Conservation (phyloP, 1,140 invertebrate genomes). For the Onthophagus taurus region DNA sequence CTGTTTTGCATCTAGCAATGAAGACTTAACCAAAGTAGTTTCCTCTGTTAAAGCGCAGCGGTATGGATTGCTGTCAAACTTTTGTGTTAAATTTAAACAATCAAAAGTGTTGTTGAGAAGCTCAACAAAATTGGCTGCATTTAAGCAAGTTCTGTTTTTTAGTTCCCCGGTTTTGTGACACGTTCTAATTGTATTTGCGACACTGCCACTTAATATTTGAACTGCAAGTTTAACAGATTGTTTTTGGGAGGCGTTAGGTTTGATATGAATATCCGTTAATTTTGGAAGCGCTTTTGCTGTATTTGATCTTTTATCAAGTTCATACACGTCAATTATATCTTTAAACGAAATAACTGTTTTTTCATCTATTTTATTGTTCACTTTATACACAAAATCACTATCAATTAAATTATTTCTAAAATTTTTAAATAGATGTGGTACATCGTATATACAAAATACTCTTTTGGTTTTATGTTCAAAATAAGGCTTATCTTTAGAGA, state of each 20-base stretch:
- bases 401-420: slow-evolving; percentile 18
- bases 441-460: slow-evolving; percentile 14
- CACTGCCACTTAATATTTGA: background rate
- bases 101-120: slow-evolving; percentile 20
- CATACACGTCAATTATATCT: slow-evolving; percentile 15
- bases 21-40: background rate
- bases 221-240: too few species aligned
- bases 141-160: background rate
- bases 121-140: slow-evolving; percentile 17
- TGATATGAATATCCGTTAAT: slow-evolving; percentile 16
- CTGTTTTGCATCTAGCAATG: background rate
- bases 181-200: background rate
- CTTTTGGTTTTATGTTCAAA: slow-evolving; percentile 13
- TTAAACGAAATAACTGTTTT: slow-evolving; percentile 11
- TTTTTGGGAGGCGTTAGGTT: slow-evolving; percentile 25
- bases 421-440: slow-evolving; percentile 17
- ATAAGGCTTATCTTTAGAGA: slow-evolving; percentile 12
- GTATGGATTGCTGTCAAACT: slow-evolving; percentile 13
- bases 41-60: slow-evolving; percentile 10
- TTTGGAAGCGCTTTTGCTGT: background rate
- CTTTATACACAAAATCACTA: background rate
- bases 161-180: background rate
- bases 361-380: too few species aligned
- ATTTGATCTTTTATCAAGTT: slow-evolving; percentile 11
- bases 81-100: slow-evolving; percentile 14